These are phyloP conservation scores for Acleris holmiana DNA, from an alignment of 2,888 invertebrate species.

Conservation along the genomic window DNA sequence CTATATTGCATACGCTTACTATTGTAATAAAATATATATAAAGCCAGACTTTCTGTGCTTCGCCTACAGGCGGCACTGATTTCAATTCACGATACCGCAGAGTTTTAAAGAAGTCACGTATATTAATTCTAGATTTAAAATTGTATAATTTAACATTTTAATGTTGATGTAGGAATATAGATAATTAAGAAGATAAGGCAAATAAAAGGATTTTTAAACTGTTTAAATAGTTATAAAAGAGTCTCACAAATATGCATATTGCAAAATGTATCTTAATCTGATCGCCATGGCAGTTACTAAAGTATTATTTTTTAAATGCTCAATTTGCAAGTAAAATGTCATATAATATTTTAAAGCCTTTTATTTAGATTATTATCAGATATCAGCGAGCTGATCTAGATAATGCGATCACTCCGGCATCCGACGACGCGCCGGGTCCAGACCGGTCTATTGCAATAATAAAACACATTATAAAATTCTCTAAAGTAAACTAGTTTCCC, in stretches of 20 bases:
- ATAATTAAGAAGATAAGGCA: no score
- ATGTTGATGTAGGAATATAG: no score
- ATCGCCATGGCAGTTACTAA: slow-evolving; percentile 1
- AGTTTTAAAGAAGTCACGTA: no score
- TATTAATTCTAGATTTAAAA: no score
- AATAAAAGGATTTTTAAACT: no score
- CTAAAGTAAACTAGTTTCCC: slow-evolving; percentile 54
- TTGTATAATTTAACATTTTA: no score
- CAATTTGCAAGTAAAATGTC: slow-evolving; percentile 22
- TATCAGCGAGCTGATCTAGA: slow-evolving; percentile 8
- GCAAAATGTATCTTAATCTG: slow-evolving; percentile 9
- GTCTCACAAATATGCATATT: neutral
- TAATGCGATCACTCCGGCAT: neutral
- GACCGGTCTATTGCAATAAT: slow-evolving; percentile 41
- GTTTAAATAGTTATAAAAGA: neutral
- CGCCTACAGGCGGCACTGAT: no score
- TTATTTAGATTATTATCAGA: slow-evolving; percentile 12
- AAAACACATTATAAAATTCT: slow-evolving; percentile 43
- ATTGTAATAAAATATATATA: no score
- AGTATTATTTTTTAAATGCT: neutral
- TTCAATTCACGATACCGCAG: no score
- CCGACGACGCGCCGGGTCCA: neutral
- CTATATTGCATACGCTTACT: no score
- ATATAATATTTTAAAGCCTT: slow-evolving; percentile 18
- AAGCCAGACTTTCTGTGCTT: no score